Evolutionary conservation across 2,113 vertebrate species (phyloP), one percentile per base, ranked within the genome.

Genomic region (Dasyprocta punctata): DNA sequence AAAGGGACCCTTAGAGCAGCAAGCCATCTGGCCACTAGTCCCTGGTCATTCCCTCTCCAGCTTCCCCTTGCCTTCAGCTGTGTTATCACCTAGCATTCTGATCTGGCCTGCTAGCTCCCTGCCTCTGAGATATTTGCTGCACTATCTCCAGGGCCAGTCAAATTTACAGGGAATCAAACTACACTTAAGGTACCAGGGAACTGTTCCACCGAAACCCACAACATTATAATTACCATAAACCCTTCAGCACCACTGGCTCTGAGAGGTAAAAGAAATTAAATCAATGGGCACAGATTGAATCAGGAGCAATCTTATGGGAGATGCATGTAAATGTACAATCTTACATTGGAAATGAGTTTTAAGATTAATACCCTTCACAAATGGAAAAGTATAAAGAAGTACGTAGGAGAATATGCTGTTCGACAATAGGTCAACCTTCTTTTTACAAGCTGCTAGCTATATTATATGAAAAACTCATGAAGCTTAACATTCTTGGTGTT

Each of bases 281-380:
- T 97, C 97, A 97, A 97, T 96, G 89, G 93, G 96, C 94, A 96
- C 9, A 90, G 95, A 97, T 98, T 78, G 96, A 97, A 98, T 98
- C 92, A 78, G 95, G 82, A 97, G 95, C 96, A 95, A 97, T 97
- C 96, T 98, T 97, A 94, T 84, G 95, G 96, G 98, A 97, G 96
- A 98, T 94, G 96, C 97, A 97, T 98, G 98, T 97, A 97, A 97
- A 98, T 98, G 97, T 91, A 96, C 96, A 97, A 89, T 97, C 96
- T 96, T 97, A 96, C 94, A 95, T 77, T 96, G 96, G 98, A 97
- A 98, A 97, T 97, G 95, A 97, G 96, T 97, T 98, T 96, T 71
- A 97, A 97, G 98, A 98, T 97, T 90, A 98, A 98, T 96, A 94
- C 94, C 88, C 86, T 97, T 96, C 96, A 91, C 97, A 96, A 96